phyloP scores from a whole-genome alignment of 2,888 invertebrate species.

The Callinectes sapidus region DNA sequence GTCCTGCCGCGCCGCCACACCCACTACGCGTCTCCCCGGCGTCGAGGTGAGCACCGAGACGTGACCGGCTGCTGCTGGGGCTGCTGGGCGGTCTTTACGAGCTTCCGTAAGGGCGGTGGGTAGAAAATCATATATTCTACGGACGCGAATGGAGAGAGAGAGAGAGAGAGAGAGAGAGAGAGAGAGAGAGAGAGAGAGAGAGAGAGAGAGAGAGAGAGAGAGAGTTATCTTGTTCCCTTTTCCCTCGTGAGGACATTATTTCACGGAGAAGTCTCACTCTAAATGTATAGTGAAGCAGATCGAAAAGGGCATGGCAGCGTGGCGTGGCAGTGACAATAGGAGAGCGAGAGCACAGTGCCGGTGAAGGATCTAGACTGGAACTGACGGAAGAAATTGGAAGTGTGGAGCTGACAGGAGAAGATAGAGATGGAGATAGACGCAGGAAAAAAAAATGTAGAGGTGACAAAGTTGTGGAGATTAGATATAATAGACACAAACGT shows the following conservation, averaged over 20 bases:
- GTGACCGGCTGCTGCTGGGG: constrained; percentile 20
- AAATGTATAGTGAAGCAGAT: neutral
- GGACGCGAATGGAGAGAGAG: constrained; percentile 9
- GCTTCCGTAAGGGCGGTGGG: neutral
- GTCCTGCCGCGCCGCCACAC: constrained; percentile 27
- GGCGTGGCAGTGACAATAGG: neutral
- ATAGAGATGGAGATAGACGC: neutral
- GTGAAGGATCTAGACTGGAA: neutral
- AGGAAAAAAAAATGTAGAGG: too few species aligned
- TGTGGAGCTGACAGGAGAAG: neutral
- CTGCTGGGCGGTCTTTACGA: neutral
- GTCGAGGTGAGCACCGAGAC: constrained; percentile 31
- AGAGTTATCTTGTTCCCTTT: neutral
- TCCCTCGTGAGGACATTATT: constrained; percentile 7
- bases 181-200: neutral
- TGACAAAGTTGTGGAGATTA: neutral
- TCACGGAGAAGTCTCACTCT: neutral
- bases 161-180: constrained; percentile 27
- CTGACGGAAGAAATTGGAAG: neutral
- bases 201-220: neutral
- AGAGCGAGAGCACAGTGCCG: neutral
- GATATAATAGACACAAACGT: neutral
- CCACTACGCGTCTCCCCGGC: constrained; percentile 26
- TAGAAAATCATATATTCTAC: neutral
- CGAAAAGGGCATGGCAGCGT: constrained; percentile 10